A percentile compares a stretch with the other conserved stretches of the same genome.
Evolutionary conservation across 1,140 invertebrate species (phyloP).

Genomic region (Magallana angulata): DNA sequence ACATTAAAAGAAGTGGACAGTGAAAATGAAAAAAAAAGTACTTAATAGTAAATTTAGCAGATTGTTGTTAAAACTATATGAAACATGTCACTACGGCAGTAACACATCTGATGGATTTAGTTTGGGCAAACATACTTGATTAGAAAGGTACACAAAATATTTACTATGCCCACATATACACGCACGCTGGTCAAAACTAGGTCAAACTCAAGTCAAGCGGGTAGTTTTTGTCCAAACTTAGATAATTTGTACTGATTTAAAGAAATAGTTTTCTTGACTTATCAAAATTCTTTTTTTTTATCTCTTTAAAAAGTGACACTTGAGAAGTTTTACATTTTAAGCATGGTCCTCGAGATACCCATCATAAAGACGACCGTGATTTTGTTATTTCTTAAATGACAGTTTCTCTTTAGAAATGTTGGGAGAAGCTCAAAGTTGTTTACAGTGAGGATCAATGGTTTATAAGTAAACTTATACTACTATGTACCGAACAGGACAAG

Average conservation of each 20-base stretch:
- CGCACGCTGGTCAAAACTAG: slow-evolving; percentile 25
- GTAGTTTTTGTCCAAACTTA: neutral
- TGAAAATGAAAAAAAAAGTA: too few species aligned
- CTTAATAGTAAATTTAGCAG: too few species aligned
- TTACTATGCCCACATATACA: slow-evolving; percentile 13
- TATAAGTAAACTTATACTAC: neutral
- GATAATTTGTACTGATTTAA: too few species aligned
- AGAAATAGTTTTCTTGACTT: too few species aligned
- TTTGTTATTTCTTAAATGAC: neutral
- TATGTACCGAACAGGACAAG: neutral
- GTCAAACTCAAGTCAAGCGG: neutral
- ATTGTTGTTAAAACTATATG: neutral
- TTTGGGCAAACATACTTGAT: slow-evolving; percentile 13
- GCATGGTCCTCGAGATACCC: neutral
- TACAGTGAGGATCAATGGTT: neutral
- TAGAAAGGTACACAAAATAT: slow-evolving; percentile 31
- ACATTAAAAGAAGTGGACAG: too few species aligned
- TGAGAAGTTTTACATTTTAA: neutral
- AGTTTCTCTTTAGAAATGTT: neutral
- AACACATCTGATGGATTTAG: neutral
- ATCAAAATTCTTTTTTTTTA: too few species aligned
- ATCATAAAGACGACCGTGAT: neutral
- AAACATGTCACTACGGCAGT: neutral
- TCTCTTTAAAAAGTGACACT: neutral
- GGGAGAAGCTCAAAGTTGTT: slow-evolving; percentile 10